Evolutionary conservation across 92 coral and sea anemone species (phyloP).

Genomic region (Virgularia gustaviana): DNA sequence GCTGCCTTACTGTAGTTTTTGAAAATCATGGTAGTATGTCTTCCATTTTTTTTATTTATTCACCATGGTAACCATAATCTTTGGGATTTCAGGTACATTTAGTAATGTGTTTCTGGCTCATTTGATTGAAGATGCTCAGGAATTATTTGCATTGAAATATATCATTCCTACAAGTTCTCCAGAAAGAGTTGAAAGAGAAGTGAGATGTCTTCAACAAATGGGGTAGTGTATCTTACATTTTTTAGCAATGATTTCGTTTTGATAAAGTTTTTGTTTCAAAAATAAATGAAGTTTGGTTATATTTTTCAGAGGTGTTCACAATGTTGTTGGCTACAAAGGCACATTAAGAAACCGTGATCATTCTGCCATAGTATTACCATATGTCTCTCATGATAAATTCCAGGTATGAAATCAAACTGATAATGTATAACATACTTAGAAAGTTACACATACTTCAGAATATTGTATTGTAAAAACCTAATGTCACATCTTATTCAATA

Average conservation of each 20-base stretch:
- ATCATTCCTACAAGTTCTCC: slow-evolving; percentile 98
- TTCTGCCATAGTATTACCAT: slow-evolving; percentile 85
- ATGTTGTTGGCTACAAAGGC: slow-evolving; percentile 85
- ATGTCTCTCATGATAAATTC: slow-evolving; percentile 88
- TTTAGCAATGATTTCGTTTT: background rate
- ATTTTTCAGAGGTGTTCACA: slow-evolving; percentile 69
- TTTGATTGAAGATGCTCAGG: slow-evolving; percentile 70
- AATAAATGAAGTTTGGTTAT: background rate
- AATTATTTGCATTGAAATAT: slow-evolving; percentile 82
- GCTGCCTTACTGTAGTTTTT: too few relatives aligned
- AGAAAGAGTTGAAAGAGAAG: slow-evolving; percentile 87
- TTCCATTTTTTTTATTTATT: background rate
- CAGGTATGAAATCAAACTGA: slow-evolving; percentile 57
- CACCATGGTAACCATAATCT: background rate
- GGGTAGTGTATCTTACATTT: slow-evolving; percentile 73
- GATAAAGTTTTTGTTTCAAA: background rate
- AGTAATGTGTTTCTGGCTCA: slow-evolving; percentile 92
- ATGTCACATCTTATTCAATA: background rate
- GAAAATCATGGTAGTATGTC: background rate
- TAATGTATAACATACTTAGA: background rate
- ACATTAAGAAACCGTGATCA: slow-evolving; percentile 79
- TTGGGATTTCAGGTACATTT: slow-evolving; percentile 68
- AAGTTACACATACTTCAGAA: too few relatives aligned
- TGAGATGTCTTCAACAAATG: slow-evolving; percentile 80
- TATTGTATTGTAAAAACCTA: background rate